A percentile compares a stretch with the other conserved stretches of the same genome.
Evolutionary conservation across 2,113 vertebrate species (phyloP).

Genomic region (Mesitornis unicolor): DNA sequence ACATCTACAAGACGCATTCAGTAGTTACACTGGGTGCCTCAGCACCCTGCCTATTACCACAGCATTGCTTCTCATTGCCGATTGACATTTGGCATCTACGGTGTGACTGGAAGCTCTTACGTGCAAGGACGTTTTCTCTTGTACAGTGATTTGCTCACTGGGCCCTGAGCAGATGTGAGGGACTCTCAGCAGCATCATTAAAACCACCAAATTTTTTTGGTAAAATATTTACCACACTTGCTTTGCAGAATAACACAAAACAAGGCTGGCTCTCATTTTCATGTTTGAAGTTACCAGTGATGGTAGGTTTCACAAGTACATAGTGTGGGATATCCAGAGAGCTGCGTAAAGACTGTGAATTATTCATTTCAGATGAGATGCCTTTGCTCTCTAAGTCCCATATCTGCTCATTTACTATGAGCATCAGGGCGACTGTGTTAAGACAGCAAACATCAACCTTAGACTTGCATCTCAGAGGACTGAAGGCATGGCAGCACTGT

Average conservation of each 20-base stretch:
- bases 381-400: background rate
- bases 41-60: background rate
- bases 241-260: background rate
- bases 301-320: background rate
- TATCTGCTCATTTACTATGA: background rate
- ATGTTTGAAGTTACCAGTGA: background rate
- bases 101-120: background rate
- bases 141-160: fast-evolving
- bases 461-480: background rate
- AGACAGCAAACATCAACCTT: background rate
- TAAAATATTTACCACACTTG: background rate
- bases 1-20: background rate
- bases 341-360: background rate
- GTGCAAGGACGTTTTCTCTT: background rate
- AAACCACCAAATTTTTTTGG: background rate
- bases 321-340: background rate
- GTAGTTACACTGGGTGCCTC: background rate
- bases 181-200: background rate
- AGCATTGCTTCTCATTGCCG: background rate
- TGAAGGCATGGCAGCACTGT: background rate
- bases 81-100: background rate
- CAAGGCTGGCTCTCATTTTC: background rate
- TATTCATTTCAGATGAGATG: background rate
- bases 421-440: fast-evolving
- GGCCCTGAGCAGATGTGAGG: background rate